Conservation (phyloP, 2,888 invertebrate genomes). For the Anarsia innoxiella region DNA sequence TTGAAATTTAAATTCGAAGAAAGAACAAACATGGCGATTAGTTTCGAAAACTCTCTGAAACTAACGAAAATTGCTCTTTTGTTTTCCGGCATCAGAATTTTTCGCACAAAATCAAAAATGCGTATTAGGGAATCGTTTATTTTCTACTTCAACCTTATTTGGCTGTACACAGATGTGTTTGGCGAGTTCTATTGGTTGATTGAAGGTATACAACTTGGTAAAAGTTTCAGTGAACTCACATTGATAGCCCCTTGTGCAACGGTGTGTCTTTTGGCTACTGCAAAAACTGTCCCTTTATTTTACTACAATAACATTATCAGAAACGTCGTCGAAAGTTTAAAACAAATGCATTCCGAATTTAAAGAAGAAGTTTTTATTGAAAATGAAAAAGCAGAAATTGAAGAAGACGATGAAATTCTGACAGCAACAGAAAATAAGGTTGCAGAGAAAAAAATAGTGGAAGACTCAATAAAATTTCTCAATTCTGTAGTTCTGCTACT, state of each 20-base stretch:
- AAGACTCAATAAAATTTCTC: conserved; percentile 29
- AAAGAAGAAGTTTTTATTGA: conserved; percentile 15
- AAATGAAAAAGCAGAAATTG: conserved; percentile 1
- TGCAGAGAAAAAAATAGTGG: conserved; percentile 24
- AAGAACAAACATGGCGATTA: background rate
- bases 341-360: conserved; percentile 32
- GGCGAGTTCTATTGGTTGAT: conserved; percentile 41
- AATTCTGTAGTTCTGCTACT: conserved; percentile 28
- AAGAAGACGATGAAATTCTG: conserved; percentile 2
- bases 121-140: no score
- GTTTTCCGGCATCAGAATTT: conserved; percentile 39
- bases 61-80: conserved; percentile 30
- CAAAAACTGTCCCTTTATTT: conserved; percentile 34
- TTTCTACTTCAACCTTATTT: conserved; percentile 34
- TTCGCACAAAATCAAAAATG: no score
- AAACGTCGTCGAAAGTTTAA: conserved; percentile 32
- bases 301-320: conserved; percentile 28
- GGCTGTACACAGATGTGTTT: conserved; percentile 35
- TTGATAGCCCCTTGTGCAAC: conserved; percentile 40
- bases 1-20: no score
- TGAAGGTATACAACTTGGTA: conserved; percentile 33
- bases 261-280: conserved; percentile 35
- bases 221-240: conserved; percentile 38
- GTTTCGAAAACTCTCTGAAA: conserved; percentile 24
- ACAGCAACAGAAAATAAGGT: background rate